Evolutionary conservation across 2,888 invertebrate species (phyloP).

Genomic region (Ochropleura leucogaster): DNA sequence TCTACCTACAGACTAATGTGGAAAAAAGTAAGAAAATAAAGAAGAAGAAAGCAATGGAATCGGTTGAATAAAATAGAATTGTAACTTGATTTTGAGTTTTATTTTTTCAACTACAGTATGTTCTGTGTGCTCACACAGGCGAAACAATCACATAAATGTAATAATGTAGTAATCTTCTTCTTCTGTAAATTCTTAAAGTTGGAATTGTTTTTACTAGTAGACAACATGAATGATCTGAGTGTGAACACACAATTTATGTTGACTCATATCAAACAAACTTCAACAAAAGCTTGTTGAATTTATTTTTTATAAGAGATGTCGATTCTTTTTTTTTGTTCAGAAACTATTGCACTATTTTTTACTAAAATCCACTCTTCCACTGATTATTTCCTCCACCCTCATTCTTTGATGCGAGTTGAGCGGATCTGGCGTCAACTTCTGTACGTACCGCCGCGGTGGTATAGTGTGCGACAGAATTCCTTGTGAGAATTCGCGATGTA

Average conservation of each 20-base stretch:
- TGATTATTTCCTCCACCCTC: conserved; percentile 86
- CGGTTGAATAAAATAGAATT: conserved; percentile 53
- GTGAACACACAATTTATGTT: neutral
- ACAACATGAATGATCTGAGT: neutral
- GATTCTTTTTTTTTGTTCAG: no score
- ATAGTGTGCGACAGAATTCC: conserved; percentile 89
- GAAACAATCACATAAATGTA: neutral
- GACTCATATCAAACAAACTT: no score
- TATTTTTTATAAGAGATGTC: no score
- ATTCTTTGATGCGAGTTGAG: conserved; percentile 82
- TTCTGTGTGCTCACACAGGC: neutral
- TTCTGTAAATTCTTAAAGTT: neutral
- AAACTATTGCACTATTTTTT: conserved; percentile 68
- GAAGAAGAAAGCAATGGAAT: conserved; percentile 78
- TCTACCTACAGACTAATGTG: conserved; percentile 95
- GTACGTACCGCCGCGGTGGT: conserved; percentile 84
- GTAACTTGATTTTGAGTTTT: conserved; percentile 25
- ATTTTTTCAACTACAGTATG: conserved; percentile 18
- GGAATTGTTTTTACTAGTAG: neutral
- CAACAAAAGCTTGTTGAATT: no score
- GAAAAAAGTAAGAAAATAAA: conserved; percentile 94
- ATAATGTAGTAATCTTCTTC: neutral
- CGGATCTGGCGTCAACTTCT: conserved; percentile 85
- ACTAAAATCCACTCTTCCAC: conserved; percentile 80
- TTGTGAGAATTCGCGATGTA: conserved; percentile 92